These are phyloP conservation scores for Meteorus cinctellus DNA, from an alignment of 2,888 invertebrate species.

Conservation along the genomic window DNA sequence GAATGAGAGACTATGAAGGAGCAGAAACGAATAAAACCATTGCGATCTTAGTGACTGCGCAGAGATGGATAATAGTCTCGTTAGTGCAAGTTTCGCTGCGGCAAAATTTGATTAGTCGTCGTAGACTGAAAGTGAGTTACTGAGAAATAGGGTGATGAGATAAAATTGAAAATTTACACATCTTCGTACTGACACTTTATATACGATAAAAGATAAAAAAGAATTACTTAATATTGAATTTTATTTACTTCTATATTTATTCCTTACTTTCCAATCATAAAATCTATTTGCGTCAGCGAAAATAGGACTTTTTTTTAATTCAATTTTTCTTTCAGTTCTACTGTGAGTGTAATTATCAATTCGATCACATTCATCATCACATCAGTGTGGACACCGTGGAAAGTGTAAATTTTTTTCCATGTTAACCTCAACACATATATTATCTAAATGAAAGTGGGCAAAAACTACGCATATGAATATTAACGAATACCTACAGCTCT, in stretches of 20 bases:
- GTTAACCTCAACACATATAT: neutral
- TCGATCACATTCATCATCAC: neutral
- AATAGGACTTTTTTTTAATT: neutral
- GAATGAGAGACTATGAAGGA: conserved; percentile 1
- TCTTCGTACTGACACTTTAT: neutral
- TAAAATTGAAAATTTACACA: conserved; percentile 15
- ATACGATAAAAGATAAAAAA: neutral
- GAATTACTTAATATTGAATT: neutral
- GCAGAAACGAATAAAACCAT: conserved; percentile 14
- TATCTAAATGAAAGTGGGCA: neutral
- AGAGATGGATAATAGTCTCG: conserved; percentile 32
- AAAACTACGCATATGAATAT: neutral
- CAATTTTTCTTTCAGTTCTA: neutral
- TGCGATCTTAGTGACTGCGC: conserved; percentile 19
- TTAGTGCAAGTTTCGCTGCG: conserved; percentile 28
- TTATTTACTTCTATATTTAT: neutral
- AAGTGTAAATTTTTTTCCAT: neutral
- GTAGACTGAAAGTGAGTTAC: conserved; percentile 8
- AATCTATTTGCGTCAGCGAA: neutral
- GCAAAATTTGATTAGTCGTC: conserved; percentile 38
- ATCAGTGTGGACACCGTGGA: too few species aligned
- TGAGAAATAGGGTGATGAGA: conserved; percentile 16
- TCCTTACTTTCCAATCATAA: neutral
- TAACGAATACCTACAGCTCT: neutral
- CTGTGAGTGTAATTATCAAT: neutral